These are phyloP conservation scores for Microctonus brassicae DNA, from an alignment of 2,888 invertebrate species.

Conservation along the genomic window DNA sequence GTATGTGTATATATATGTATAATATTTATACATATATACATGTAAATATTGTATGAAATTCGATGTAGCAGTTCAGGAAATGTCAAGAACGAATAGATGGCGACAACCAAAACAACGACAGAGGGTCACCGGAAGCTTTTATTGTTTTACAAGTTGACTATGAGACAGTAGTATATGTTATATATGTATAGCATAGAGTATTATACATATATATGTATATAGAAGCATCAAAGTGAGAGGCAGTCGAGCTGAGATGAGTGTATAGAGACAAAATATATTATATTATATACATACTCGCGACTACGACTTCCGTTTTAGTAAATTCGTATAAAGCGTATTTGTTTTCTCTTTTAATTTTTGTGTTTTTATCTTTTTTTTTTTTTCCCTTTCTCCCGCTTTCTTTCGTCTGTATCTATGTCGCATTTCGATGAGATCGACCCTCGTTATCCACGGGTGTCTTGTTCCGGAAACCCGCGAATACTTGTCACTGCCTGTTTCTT, in stretches of 20 bases:
- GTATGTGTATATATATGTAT: too few relatives aligned
- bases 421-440: constrained; percentile 23
- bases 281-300: too few relatives aligned
- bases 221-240: too few relatives aligned
- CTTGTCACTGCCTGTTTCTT: constrained; percentile 27
- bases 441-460: constrained; percentile 23
- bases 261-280: too few relatives aligned
- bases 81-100: constrained; percentile 34
- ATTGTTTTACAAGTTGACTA: constrained; percentile 68
- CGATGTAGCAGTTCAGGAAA: constrained; percentile 55
- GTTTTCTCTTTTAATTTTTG: too few relatives aligned
- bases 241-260: too few relatives aligned
- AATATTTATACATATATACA: too few relatives aligned
- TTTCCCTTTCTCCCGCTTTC: too few relatives aligned
- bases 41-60: too few relatives aligned
- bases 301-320: too few relatives aligned
- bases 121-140: constrained; percentile 66
- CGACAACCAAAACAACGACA: constrained; percentile 15
- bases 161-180: not conserved
- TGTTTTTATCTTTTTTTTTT: constrained; percentile 3
- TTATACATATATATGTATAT: not conserved
- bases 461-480: constrained; percentile 41
- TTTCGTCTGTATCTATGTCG: too few relatives aligned
- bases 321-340: too few relatives aligned
- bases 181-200: not conserved